These are phyloP conservation scores for Napeogenes inachia DNA, from an alignment of 2,888 invertebrate genomes.

Conservation along the genomic window DNA sequence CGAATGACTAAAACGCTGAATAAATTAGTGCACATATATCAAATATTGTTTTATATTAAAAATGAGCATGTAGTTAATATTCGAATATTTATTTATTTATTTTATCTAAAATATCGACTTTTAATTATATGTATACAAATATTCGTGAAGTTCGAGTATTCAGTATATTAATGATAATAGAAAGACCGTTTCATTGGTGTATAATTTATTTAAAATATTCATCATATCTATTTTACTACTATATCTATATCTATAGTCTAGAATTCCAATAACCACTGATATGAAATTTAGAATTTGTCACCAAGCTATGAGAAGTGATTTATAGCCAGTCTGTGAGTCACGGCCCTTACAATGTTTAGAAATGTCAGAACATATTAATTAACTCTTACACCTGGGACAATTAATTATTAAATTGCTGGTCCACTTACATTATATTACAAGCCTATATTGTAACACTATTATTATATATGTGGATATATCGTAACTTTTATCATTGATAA, in stretches of 20 bases:
- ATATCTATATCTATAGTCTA: neutral
- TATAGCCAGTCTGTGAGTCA: neutral
- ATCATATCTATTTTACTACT: neutral
- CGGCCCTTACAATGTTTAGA: constrained; percentile 37
- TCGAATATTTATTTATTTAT: neutral
- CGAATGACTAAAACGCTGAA: constrained; percentile 2
- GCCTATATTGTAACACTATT: constrained; percentile 9
- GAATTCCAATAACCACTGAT: constrained; percentile 2
- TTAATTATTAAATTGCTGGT: constrained; percentile 44
- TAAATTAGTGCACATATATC: neutral
- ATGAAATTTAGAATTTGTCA: constrained; percentile 3
- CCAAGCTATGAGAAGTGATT: constrained; percentile 3
- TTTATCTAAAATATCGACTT: neutral
- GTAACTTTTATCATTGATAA: no score
- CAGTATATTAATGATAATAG: no score
- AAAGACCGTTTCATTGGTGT: no score
- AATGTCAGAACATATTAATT: constrained; percentile 49
- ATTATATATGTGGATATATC: no score
- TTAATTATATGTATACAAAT: no score
- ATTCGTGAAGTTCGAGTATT: no score
- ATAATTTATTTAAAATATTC: no score
- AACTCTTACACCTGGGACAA: constrained; percentile 56
- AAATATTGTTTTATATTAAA: neutral
- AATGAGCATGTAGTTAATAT: neutral
- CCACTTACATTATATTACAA: constrained; percentile 3